Base-by-base conservation (phyloP, 2,113 vertebrate species). In the Colossoma macropomum region DNA sequence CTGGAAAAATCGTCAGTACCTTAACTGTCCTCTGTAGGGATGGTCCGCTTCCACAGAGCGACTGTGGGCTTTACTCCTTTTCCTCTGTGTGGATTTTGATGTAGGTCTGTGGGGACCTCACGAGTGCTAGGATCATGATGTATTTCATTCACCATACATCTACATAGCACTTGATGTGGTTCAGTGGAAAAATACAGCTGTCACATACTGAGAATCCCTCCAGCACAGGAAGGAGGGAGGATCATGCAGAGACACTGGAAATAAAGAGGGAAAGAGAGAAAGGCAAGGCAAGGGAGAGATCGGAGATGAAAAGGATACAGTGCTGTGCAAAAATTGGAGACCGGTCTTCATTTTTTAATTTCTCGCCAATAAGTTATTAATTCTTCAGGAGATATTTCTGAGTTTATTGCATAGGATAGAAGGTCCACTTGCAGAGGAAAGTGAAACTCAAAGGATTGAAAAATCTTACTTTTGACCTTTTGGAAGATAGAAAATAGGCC, bases 1-100 rank as follows among this genome's bases (percentile, higher is more conserved):
- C 79, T 72, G 79, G 79, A 74, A 65, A 74, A 65, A 63, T 81
- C 25, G 17, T 81, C 70, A 74, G 41, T 30, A 21, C 12, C 38
- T 74, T 63, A 63, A 73, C 13, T 65, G 56, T 10, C 21, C 38
- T 59, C 65, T 69, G n/a, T 27, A 73, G 69, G 28, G 79, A 48
- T 74, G 21, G 34, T 56, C 48, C 23, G 45, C 69, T 32, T 74
- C 70, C 79, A 60, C 25, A 60, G 1, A 23, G 69, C 25, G 23
- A 63, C 56, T 30, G 34, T 34, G 28, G 21, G n/a, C 66, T 60
- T 45, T 66, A 71, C 78, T 71, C 25, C 54, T 52, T 56, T 75
- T 66, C 50, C 59, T 65, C 41, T 16, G 60, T 75, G 21, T 54
- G 71, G 71, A 75, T 65, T 75, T 56, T 25, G 41, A 72, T 48